Base-by-base conservation (phyloP, 1,140 invertebrate species). In the Gonatopus flavifemur region DNA sequence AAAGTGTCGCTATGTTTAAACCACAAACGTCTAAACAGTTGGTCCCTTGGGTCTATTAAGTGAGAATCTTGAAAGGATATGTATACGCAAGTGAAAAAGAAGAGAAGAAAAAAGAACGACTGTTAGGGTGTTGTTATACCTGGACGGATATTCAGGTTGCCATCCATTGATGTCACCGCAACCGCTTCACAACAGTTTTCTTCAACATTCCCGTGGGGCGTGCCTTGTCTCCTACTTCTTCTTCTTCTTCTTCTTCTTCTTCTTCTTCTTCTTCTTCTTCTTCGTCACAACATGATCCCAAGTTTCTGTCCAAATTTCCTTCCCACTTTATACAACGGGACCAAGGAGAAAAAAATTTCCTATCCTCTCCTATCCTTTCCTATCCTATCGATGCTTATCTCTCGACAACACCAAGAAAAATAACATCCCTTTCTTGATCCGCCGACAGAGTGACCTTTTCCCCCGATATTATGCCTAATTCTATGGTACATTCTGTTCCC, bases 11-110 rank as follows among this genome's bases (percentile, higher is more conserved):
- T 72, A 58, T 76, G 74, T 77, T 77, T 77, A 61, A 57, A 77
- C 74, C 74, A 43, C 74, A 77, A 75, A 76, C 70, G 71, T 75
- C 73, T 70, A 77, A 76, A 76, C 74, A 77, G 59, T 61, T 54
- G 28, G 24, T 70, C 64, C 60, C 55, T 47, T 35, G 55, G 64
- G 62, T 76, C 74, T 76, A 72, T 78, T 78, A 78, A 72, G 67
- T 65, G 58, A 52, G 59, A 59, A 52, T 56, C 59, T 47, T 58
- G 33, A 63, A 64, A 63, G 57, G 61, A 64, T 63, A 58, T n/a
- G n/a, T n/a, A n/a, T 54, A 49, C 32, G 42, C 33, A 32, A 38
- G 38, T 36, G 42, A 33, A 57, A 37, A 39, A 41, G 32, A 42
- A 32, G 33, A 56, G 48, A 36, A 25, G 20, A 35, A 46, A 35